phyloP scores from a whole-genome alignment of 2,888 invertebrate genomes.

The Agriopis leucophaearia region DNA sequence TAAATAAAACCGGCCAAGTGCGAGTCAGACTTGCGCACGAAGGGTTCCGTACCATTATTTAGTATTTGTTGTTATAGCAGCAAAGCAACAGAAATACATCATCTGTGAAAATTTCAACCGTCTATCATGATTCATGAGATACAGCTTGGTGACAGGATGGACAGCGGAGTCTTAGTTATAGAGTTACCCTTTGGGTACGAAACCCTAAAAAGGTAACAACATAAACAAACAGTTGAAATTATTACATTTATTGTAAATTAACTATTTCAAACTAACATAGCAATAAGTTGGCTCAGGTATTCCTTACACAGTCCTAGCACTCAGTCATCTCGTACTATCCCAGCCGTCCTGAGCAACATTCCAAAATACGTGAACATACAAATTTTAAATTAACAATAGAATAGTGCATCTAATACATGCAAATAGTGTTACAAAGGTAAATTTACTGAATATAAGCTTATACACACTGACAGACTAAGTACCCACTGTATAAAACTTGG shows the following conservation, averaged over 20 bases:
- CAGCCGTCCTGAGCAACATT: conserved; percentile 68
- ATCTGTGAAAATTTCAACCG: no score
- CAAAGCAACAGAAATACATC: no score
- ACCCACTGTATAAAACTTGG: conserved; percentile 53
- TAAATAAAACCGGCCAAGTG: no score
- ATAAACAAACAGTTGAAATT: conserved; percentile 49
- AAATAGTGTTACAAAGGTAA: conserved; percentile 69
- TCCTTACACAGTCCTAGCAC: conserved; percentile 63
- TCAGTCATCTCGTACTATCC: conserved; percentile 63
- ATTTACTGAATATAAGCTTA: conserved; percentile 51
- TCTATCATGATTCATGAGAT: no score
- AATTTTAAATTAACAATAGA: conserved; percentile 73
- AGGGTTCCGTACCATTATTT: no score
- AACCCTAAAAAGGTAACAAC: not conserved
- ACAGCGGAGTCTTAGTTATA: no score
- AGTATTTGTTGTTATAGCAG: no score
- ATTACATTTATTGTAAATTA: conserved; percentile 78
- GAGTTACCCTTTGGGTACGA: no score
- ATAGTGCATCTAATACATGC: conserved; percentile 77
- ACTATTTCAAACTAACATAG: conserved; percentile 76
- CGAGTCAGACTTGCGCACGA: no score
- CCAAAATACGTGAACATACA: conserved; percentile 77
- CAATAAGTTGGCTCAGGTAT: conserved; percentile 75
- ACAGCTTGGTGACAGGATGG: no score
- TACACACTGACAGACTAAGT: conserved; percentile 49